Conservation (phyloP, 92 coral and sea anemone species). For the Siderastrea siderea region DNA sequence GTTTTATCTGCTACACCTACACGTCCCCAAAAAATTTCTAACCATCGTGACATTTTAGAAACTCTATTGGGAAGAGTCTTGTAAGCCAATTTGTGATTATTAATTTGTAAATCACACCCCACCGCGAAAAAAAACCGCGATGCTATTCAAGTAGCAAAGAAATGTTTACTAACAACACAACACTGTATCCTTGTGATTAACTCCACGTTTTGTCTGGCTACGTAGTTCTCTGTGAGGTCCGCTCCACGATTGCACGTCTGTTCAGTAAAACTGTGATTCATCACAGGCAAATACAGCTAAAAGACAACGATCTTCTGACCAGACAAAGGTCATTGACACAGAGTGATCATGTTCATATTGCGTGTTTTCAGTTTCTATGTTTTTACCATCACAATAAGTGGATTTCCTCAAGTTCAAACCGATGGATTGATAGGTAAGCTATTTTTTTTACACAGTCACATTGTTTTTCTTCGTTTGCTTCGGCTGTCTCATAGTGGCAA, state of each 20-base stretch:
- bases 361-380: neutral
- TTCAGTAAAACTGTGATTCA: neutral
- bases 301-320: neutral
- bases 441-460: neutral
- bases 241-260: neutral
- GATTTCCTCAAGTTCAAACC: neutral
- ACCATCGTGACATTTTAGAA: too few species aligned
- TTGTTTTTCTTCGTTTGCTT: neutral
- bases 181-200: neutral
- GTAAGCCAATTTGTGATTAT: too few species aligned
- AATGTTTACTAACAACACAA: neutral
- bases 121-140: neutral
- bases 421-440: conserved; percentile 16
- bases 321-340: neutral
- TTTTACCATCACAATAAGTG: neutral
- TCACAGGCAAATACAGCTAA: too few species aligned
- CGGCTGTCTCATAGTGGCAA: neutral
- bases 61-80: too few species aligned
- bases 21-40: too few species aligned
- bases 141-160: neutral
- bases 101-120: neutral
- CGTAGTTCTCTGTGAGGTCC: neutral
- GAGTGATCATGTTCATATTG: neutral
- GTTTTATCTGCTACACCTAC: too few species aligned
- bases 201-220: neutral